A percentile compares a stretch with the other conserved stretches of the same genome.
Evolutionary conservation across 1,140 invertebrate species (phyloP).

Genomic region (Leptonema lineaticorne): DNA sequence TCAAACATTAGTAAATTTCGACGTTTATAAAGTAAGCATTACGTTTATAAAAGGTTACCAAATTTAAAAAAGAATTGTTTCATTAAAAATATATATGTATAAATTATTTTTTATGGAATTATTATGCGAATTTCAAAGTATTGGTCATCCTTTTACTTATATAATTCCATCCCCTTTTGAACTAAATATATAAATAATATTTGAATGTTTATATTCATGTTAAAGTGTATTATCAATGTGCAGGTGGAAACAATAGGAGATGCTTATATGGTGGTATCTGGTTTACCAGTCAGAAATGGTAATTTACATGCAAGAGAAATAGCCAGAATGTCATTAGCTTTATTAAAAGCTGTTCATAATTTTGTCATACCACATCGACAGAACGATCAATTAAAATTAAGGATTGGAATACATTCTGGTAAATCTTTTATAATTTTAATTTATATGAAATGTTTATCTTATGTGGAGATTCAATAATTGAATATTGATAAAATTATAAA

Average conservation of each 20-base stretch:
- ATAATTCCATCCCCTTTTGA: too few species aligned
- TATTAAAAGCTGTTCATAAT: conserved; percentile 80
- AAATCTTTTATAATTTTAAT: conserved; percentile 40
- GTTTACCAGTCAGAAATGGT: conserved; percentile 86
- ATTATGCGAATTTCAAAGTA: background rate
- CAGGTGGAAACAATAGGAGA: conserved; percentile 97
- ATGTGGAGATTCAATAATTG: background rate
- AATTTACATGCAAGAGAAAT: conserved; percentile 88
- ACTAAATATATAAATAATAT: too few species aligned
- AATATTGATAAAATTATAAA: background rate
- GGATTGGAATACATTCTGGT: conserved; percentile 96
- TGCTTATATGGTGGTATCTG: conserved; percentile 93
- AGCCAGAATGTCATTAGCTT: conserved; percentile 84
- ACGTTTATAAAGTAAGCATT: conserved; percentile 92
- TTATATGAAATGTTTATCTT: too few species aligned
- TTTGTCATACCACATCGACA: conserved; percentile 91
- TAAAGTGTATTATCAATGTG: too few species aligned
- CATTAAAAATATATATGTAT: background rate
- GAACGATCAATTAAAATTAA: conserved; percentile 80
- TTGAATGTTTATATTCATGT: too few species aligned
- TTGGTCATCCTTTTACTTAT: too few species aligned
- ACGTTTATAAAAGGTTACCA: background rate
- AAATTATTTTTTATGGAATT: background rate
- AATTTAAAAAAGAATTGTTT: background rate
- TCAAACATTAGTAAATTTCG: conserved; percentile 93